Evolutionary conservation across 2,113 vertebrate species (phyloP).

Genomic region (Megaptera novaeangliae): DNA sequence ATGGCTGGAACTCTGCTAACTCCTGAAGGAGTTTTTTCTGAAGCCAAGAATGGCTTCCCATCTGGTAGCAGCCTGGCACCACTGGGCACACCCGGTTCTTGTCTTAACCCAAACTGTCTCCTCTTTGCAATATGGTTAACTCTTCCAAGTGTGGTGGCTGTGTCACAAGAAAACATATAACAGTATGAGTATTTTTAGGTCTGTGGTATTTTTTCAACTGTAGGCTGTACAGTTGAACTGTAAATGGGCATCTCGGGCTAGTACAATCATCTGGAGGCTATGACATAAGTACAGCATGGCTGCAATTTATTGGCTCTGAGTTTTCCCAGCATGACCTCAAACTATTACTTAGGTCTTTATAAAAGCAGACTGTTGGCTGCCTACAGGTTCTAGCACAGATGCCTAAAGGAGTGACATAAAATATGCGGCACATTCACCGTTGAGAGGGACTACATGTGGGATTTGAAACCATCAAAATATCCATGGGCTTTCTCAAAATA

Average conservation of each 20-base stretch:
- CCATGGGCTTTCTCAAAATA: background rate
- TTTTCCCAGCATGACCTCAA: background rate
- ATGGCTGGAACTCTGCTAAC: background rate
- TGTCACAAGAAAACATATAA: background rate
- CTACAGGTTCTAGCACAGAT: background rate
- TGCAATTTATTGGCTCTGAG: background rate
- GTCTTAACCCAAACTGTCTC: background rate
- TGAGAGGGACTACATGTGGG: background rate
- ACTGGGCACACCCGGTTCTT: background rate
- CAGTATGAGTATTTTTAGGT: slow-evolving; percentile 42
- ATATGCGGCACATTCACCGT: background rate
- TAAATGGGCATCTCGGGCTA: background rate
- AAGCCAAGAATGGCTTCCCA: background rate
- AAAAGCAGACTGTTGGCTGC: background rate
- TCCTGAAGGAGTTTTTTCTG: background rate
- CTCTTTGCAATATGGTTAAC: background rate
- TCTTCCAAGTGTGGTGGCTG: slow-evolving; percentile 1
- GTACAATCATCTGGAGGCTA: background rate
- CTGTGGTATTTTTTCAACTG: slow-evolving; percentile 5
- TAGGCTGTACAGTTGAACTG: background rate
- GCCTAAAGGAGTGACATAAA: background rate
- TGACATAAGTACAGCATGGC: background rate
- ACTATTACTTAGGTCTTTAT: background rate
- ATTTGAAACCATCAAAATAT: background rate
- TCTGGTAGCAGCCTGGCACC: background rate